Conservation (phyloP, 1,140 invertebrate species). For the Pseudomyrmex gracilis region DNA sequence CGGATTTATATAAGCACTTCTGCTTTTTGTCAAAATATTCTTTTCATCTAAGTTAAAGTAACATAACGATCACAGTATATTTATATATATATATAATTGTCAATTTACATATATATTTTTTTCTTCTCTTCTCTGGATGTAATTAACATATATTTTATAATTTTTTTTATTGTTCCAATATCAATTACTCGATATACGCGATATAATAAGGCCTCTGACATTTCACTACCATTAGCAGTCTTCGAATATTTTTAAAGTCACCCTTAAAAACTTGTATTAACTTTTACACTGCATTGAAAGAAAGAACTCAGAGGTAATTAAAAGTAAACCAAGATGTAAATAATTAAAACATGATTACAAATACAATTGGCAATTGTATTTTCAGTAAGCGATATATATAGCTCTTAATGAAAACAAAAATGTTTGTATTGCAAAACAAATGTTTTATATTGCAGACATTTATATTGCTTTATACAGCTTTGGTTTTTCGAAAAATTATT, state of each 20-base stretch:
- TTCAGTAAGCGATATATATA: too few relatives aligned
- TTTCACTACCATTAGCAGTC: constrained; percentile 80
- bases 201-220: constrained; percentile 83
- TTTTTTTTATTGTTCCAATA: constrained; percentile 78
- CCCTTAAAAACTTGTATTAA: neutral
- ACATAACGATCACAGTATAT: constrained; percentile 78
- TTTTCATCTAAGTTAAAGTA: constrained; percentile 72
- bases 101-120: constrained; percentile 59
- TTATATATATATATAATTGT: constrained; percentile 53
- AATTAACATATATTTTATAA: constrained; percentile 65
- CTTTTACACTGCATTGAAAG: neutral
- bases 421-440: too few relatives aligned
- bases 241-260: constrained; percentile 77
- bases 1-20: constrained; percentile 40
- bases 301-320: constrained; percentile 12
- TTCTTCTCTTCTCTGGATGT: constrained; percentile 43
- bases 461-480: too few relatives aligned
- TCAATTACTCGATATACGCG: constrained; percentile 79
- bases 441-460: too few relatives aligned
- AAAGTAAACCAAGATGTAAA: neutral
- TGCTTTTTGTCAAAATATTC: constrained; percentile 54
- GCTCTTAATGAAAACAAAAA: too few relatives aligned
- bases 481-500: too few relatives aligned
- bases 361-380: neutral
- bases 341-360: neutral